Percentiles rank a stretch among this genome's conserved stretches.
phyloP scores from a whole-genome alignment of 2,113 vertebrate genomes.

The Tyrannus savana region DNA sequence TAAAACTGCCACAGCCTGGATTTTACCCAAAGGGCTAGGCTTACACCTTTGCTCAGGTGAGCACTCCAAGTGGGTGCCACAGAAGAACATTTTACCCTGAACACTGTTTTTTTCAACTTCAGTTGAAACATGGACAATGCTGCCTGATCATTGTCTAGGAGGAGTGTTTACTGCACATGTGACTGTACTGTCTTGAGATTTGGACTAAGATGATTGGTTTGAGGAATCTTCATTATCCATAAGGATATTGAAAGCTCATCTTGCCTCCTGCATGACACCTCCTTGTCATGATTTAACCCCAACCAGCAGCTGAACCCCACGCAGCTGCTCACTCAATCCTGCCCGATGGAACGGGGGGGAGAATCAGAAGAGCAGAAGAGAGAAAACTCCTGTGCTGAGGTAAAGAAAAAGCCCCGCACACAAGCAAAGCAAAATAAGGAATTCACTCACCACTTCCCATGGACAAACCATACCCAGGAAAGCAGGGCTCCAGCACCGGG shows the following conservation, averaged over 20 bases:
- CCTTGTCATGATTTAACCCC: neutral
- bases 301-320: neutral
- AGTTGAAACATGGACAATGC: neutral
- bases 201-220: neutral
- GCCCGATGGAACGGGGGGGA: neutral
- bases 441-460: neutral
- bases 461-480: neutral
- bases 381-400: neutral
- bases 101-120: neutral
- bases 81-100: neutral
- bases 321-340: neutral
- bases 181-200: neutral
- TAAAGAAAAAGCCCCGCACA: neutral
- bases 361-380: neutral
- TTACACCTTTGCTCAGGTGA: neutral
- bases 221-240: neutral
- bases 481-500: accelerated
- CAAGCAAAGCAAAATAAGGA: neutral
- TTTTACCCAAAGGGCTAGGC: neutral
- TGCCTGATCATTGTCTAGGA: neutral
- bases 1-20: neutral
- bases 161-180: neutral
- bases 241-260: neutral
- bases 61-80: neutral
- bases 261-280: neutral